Evolutionary conservation across 1,140 invertebrate species (phyloP).

Genomic region (Drosophila chauvacae): DNA sequence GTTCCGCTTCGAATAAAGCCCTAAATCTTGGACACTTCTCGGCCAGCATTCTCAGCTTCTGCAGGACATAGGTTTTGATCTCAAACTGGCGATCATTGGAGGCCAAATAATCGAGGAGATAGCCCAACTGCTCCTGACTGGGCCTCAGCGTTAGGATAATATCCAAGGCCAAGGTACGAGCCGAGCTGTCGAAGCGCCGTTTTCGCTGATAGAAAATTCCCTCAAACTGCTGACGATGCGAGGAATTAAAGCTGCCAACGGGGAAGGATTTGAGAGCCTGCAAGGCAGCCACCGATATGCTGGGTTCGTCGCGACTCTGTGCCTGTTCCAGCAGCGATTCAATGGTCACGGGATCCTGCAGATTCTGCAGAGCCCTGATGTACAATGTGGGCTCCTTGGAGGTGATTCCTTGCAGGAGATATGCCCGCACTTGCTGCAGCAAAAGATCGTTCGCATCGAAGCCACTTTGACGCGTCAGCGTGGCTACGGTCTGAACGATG

Average conservation of each 20-base stretch:
- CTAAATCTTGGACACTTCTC: conserved; percentile 85
- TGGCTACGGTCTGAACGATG: conserved; percentile 87
- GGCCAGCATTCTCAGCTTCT: conserved; percentile 87
- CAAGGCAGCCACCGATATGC: conserved; percentile 88
- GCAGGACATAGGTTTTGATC: conserved; percentile 88
- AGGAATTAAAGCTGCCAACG: conserved; percentile 69
- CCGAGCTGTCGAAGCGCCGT: conserved; percentile 88
- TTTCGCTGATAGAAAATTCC: conserved; percentile 88
- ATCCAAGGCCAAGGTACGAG: conserved; percentile 89
- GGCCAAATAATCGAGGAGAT: conserved; percentile 86
- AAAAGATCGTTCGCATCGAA: conserved; percentile 63
- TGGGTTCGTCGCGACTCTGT: conserved; percentile 85
- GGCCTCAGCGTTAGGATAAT: conserved; percentile 88
- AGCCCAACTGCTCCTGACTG: conserved; percentile 85
- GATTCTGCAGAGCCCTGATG: conserved; percentile 89
- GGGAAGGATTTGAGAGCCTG: conserved; percentile 87
- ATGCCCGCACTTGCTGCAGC: conserved; percentile 49
- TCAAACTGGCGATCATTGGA: conserved; percentile 87
- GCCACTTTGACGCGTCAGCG: conserved; percentile 86
- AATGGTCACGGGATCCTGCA: conserved; percentile 86
- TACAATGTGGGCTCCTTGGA: conserved; percentile 85
- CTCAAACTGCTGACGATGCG: conserved; percentile 85
- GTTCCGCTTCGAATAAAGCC: conserved; percentile 81
- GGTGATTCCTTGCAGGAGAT: conserved; percentile 47
- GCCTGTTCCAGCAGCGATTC: conserved; percentile 86